phyloP scores from a whole-genome alignment of 2,888 invertebrate genomes.

The Homarus gammarus region DNA sequence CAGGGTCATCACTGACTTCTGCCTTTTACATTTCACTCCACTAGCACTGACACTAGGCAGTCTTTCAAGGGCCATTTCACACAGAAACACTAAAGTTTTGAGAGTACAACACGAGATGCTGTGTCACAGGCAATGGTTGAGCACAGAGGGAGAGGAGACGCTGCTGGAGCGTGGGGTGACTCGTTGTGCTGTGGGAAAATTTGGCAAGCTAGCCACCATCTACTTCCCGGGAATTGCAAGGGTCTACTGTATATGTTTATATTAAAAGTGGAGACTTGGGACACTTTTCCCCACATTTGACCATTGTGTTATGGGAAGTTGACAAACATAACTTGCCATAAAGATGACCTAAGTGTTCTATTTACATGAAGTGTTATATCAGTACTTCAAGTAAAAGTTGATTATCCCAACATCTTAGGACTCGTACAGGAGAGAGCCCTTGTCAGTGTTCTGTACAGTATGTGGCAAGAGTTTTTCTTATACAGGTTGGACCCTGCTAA shows the following conservation, averaged over 20 bases:
- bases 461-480: not conserved
- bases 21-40: too few relatives aligned
- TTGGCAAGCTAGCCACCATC: too few relatives aligned
- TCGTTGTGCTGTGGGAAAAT: too few relatives aligned
- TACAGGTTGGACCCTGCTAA: too few relatives aligned
- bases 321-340: not conserved
- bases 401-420: not conserved
- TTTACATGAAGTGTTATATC: not conserved
- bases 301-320: not conserved
- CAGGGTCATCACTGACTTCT: too few relatives aligned
- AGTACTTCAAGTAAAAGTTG: not conserved
- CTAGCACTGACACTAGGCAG: too few relatives aligned
- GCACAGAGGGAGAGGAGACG: too few relatives aligned
- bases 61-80: too few relatives aligned
- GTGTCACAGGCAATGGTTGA: too few relatives aligned
- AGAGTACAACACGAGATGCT: too few relatives aligned
- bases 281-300: not conserved
- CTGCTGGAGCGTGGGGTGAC: too few relatives aligned
- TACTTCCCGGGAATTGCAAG: not conserved
- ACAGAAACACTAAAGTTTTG: too few relatives aligned
- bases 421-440: not conserved
- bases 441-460: not conserved
- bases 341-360: not conserved
- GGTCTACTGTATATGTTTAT: not conserved
- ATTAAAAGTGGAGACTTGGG: not conserved